phyloP scores from a whole-genome alignment of 2,888 invertebrate genomes.

The Scaptomyza tumidula region DNA sequence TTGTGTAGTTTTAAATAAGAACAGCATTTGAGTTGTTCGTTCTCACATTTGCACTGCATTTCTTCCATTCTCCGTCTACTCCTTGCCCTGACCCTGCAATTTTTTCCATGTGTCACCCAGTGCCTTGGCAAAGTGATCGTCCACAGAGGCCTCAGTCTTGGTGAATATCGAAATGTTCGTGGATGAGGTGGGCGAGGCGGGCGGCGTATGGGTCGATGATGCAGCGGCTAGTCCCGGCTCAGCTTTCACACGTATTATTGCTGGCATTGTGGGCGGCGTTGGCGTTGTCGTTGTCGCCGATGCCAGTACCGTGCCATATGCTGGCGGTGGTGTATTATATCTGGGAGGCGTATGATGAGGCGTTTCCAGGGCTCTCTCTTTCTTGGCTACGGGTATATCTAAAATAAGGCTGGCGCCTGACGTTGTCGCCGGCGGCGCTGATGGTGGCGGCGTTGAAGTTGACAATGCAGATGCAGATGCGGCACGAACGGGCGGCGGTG shows the following conservation, averaged over 20 bases:
- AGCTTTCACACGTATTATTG: constrained; percentile 81
- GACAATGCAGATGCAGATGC: constrained; percentile 54
- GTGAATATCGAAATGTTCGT: constrained; percentile 73
- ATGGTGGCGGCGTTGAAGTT: constrained; percentile 19
- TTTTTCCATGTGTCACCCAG: constrained; percentile 93
- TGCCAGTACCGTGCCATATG: constrained; percentile 50
- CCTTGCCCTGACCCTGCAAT: constrained; percentile 87
- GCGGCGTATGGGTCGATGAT: constrained; percentile 78
- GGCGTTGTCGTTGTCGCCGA: constrained; percentile 54
- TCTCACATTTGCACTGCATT: constrained; percentile 20
- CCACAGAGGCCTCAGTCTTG: constrained; percentile 87
- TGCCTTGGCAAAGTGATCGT: constrained; percentile 96
- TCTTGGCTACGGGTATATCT: constrained; percentile 47
- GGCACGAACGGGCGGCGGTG: constrained; percentile 59
- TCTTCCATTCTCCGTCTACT: constrained; percentile 38
- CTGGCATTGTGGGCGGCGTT: constrained; percentile 68
- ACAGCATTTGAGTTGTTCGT: constrained; percentile 70
- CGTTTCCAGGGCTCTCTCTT: constrained; percentile 59
- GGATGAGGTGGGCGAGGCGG: constrained; percentile 76
- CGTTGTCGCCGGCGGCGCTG: constrained; percentile 16
- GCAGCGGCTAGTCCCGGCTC: constrained; percentile 78
- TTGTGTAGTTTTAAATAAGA: constrained; percentile 74
- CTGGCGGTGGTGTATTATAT: constrained; percentile 70
- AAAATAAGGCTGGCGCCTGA: constrained; percentile 46
- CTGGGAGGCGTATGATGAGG: constrained; percentile 70